Conservation (phyloP, 2,888 invertebrate species). For the Galerucella pusilla region DNA sequence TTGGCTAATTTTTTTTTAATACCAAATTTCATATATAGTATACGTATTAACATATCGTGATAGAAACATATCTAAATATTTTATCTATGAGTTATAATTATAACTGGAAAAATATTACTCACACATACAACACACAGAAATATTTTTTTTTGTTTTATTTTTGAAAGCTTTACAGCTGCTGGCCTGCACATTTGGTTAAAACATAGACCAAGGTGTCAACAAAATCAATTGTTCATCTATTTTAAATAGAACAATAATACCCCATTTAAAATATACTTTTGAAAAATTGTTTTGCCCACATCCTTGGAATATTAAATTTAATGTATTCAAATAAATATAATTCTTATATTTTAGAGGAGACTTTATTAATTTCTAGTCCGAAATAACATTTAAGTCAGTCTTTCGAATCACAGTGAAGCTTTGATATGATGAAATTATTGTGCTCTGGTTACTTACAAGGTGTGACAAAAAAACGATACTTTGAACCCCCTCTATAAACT, state of each 20-base stretch:
- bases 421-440: slow-evolving; percentile 69
- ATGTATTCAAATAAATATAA: slow-evolving; percentile 36
- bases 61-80: slow-evolving; percentile 64
- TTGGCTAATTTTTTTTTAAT: slow-evolving; percentile 51
- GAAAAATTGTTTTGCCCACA: not conserved
- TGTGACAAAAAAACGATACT: slow-evolving; percentile 46
- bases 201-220: slow-evolving; percentile 17
- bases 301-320: slow-evolving; percentile 1
- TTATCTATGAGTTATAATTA: slow-evolving; percentile 54
- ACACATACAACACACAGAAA: slow-evolving; percentile 60
- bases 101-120: slow-evolving; percentile 63
- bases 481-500: slow-evolving; percentile 21
- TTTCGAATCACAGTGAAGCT: slow-evolving; percentile 70
- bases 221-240: not conserved
- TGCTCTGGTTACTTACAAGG: slow-evolving; percentile 62
- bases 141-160: slow-evolving; percentile 54
- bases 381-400: slow-evolving; percentile 68
- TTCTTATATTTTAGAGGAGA: slow-evolving; percentile 51
- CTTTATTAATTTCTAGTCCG: slow-evolving; percentile 61
- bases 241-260: not conserved
- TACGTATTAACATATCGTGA: slow-evolving; percentile 61
- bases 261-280: not conserved
- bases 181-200: slow-evolving; percentile 50
- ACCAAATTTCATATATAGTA: slow-evolving; percentile 53
- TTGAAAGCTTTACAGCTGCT: slow-evolving; percentile 60